Percentiles rank a stretch among this genome's conserved stretches.
Conservation (phyloP, 2,888 invertebrate species). For the Argynnis bischoffii region DNA sequence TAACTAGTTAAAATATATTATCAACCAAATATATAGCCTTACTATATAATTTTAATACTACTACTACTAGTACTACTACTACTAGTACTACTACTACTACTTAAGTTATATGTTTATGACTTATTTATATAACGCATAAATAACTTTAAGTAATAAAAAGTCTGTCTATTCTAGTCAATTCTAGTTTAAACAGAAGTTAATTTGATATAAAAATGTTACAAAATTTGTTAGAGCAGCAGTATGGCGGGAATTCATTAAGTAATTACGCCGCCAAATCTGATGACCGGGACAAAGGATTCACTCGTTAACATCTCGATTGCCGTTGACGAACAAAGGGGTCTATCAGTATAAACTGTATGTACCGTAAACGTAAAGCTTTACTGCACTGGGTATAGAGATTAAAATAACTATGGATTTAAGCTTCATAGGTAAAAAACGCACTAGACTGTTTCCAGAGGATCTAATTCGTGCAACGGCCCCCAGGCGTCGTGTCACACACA, state of each 20-base stretch:
- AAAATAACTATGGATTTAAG: conserved; percentile 19
- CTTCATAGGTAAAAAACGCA: conserved; percentile 23
- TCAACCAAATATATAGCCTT: no score
- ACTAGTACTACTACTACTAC: no score
- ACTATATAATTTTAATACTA: no score
- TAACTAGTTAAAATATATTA: no score
- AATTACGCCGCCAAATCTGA: conserved; percentile 26
- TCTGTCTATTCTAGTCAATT: no score
- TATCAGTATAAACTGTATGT: conserved; percentile 24
- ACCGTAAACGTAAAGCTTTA: not conserved
- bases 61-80: no score
- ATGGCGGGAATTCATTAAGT: conserved; percentile 16
- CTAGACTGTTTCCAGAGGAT: conserved; percentile 24
- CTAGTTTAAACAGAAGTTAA: no score
- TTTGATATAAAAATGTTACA: no score
- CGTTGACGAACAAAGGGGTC: conserved; percentile 35
- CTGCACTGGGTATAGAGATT: conserved; percentile 19
- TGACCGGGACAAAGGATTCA: conserved; percentile 29
- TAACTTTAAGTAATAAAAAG: no score
- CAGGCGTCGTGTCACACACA: conserved; percentile 33
- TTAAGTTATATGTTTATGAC: no score
- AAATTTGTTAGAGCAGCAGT: no score
- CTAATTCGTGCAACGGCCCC: conserved; percentile 34
- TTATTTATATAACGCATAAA: no score
- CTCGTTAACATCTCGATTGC: conserved; percentile 36